Conservation (phyloP, 2,797 vertebrate genomes). For the Sebastiscus tertius region DNA sequence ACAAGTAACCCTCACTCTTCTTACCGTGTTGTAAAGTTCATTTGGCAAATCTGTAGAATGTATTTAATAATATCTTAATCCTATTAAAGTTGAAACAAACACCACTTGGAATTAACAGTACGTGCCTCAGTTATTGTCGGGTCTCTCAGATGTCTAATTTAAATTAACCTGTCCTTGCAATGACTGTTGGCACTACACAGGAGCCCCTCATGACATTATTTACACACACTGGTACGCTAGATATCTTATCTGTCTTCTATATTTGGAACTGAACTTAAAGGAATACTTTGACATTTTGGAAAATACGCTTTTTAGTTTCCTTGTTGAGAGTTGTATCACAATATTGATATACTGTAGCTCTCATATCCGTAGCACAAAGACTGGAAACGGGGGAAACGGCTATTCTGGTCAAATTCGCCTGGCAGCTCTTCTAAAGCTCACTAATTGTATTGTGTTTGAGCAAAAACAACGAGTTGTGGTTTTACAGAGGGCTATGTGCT, state of each 20-base stretch:
- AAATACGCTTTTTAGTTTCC: not conserved
- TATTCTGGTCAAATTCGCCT: not conserved
- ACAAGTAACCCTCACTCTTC: not conserved
- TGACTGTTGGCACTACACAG: not conserved
- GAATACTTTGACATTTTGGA: not conserved
- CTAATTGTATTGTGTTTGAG: not conserved
- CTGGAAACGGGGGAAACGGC: too few species aligned
- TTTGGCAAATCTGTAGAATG: constrained; percentile 11
- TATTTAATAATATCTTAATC: constrained; percentile 41
- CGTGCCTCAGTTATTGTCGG: constrained; percentile 30
- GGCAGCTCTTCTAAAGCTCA: not conserved
- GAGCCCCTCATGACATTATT: not conserved
- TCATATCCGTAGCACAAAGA: too few species aligned
- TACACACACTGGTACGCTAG: not conserved
- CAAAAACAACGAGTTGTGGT: not conserved
- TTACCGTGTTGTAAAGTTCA: constrained; percentile 12
- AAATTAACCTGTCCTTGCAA: constrained; percentile 59
- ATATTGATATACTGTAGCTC: too few species aligned
- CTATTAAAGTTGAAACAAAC: constrained; percentile 55
- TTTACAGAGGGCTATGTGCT: not conserved
- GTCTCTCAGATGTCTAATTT: constrained; percentile 50
- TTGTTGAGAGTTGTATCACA: not conserved
- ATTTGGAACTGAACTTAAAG: not conserved
- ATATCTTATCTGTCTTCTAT: not conserved
- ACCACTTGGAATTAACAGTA: constrained; percentile 51